A percentile compares a stretch with the other conserved stretches of the same genome.
Conservation (phyloP, 2,888 invertebrate genomes). For the Hydroisotoma schaefferi region DNA sequence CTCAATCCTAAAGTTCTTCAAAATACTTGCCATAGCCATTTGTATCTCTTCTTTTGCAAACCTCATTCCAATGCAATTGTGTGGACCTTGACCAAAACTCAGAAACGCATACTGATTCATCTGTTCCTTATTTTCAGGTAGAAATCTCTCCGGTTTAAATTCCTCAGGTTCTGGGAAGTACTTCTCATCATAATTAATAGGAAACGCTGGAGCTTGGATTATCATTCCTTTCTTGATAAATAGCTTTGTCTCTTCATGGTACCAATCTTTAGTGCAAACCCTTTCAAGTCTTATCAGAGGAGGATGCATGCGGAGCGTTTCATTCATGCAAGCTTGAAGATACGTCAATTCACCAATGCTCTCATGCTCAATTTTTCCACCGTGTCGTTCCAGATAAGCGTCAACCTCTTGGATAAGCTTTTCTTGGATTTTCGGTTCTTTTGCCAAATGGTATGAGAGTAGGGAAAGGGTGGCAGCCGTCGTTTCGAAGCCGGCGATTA, state of each 20-base stretch:
- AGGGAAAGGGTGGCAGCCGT: conserved; percentile 28
- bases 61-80: conserved; percentile 38
- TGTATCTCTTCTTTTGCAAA: conserved; percentile 37
- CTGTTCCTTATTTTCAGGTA: conserved; percentile 36
- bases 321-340: conserved; percentile 28
- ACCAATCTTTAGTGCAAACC: conserved; percentile 32
- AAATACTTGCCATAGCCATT: conserved; percentile 25
- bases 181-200: conserved; percentile 29
- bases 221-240: conserved; percentile 19
- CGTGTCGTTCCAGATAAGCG: conserved; percentile 21
- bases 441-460: conserved; percentile 26
- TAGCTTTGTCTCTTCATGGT: conserved; percentile 19
- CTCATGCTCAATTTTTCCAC: conserved; percentile 28
- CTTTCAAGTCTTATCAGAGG: conserved; percentile 31
- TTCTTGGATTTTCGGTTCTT: conserved; percentile 18
- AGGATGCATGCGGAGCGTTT: conserved; percentile 31
- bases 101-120: conserved; percentile 34
- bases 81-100: conserved; percentile 36
- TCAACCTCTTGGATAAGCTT: conserved; percentile 25
- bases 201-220: conserved; percentile 18
- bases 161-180: conserved; percentile 23
- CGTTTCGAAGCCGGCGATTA: conserved; percentile 36
- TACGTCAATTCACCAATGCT: conserved; percentile 27
- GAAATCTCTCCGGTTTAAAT: conserved; percentile 37
- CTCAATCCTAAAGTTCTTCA: conserved; percentile 34